phyloP scores from a whole-genome alignment of 2,797 vertebrate species.

The Danio choprae region DNA sequence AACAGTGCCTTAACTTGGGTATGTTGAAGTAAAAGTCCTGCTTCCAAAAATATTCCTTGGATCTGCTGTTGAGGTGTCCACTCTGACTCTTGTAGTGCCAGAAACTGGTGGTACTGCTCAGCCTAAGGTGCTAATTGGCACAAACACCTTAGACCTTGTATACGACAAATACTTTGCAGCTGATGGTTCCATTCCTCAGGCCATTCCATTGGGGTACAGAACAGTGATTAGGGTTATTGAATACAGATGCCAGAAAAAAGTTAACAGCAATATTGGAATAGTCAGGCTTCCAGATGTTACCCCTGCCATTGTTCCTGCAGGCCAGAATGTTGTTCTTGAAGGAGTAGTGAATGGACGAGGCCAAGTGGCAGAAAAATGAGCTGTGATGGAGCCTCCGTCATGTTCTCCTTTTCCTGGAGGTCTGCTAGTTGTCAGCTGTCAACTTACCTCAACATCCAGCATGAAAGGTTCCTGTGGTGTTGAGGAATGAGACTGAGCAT shows the following conservation, averaged over 20 bases:
- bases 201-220: neutral
- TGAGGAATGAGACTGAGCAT: too few species aligned
- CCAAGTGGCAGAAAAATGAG: neutral
- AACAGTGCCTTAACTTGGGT: conserved; percentile 11
- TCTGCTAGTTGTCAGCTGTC: neutral
- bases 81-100: conserved; percentile 7
- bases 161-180: neutral
- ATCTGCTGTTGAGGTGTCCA: too few species aligned
- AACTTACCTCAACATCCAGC: neutral
- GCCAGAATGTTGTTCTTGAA: too few species aligned
- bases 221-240: neutral
- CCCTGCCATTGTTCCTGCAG: too few species aligned
- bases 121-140: too few species aligned
- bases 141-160: neutral
- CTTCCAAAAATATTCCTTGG: too few species aligned
- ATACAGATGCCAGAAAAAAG: too few species aligned
- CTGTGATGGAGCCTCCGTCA: neutral
- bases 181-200: neutral
- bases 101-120: conserved; percentile 11
- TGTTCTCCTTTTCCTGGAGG: neutral
- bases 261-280: neutral
- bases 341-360: too few species aligned
- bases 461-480: too few species aligned
- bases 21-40: too few species aligned
- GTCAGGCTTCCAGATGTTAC: neutral